phyloP scores from a whole-genome alignment of 2,113 vertebrate genomes.

The Apteryx mantelli region DNA sequence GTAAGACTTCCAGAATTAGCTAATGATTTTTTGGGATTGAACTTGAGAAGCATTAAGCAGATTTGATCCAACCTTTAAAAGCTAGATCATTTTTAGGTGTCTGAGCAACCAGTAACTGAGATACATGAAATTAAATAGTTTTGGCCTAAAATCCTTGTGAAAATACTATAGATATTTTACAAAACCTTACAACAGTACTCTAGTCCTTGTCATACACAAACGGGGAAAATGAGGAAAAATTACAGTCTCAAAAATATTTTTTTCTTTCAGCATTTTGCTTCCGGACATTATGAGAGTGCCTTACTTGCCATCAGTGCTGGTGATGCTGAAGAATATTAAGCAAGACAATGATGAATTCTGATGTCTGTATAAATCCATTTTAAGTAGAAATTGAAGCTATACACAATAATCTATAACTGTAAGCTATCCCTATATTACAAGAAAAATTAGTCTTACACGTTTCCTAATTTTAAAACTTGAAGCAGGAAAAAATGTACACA shows the following conservation, averaged over 20 bases:
- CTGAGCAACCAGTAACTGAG: not conserved
- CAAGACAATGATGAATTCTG: not conserved
- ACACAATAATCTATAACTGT: not conserved
- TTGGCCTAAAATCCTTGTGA: not conserved
- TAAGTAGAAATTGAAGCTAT: not conserved
- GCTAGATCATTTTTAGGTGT: not conserved
- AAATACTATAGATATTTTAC: not conserved
- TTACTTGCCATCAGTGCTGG: slow-evolving; percentile 80
- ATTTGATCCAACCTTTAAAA: not conserved
- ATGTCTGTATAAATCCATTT: not conserved
- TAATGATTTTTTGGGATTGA: not conserved
- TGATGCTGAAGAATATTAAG: slow-evolving; percentile 76
- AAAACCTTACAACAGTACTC: not conserved
- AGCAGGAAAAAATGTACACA: not conserved
- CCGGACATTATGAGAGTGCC: slow-evolving; percentile 81
- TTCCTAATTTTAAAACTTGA: not conserved
- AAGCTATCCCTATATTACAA: not conserved
- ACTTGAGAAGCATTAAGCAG: not conserved
- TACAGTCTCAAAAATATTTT: not conserved
- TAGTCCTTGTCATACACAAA: not conserved
- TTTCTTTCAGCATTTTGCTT: slow-evolving; percentile 79
- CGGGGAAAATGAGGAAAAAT: not conserved
- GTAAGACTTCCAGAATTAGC: not conserved
- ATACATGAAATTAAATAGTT: not conserved
- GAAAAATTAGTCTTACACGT: not conserved